Evolutionary conservation across 2,888 invertebrate genomes (phyloP).

Genomic region (Ferdinandea cuprea): DNA sequence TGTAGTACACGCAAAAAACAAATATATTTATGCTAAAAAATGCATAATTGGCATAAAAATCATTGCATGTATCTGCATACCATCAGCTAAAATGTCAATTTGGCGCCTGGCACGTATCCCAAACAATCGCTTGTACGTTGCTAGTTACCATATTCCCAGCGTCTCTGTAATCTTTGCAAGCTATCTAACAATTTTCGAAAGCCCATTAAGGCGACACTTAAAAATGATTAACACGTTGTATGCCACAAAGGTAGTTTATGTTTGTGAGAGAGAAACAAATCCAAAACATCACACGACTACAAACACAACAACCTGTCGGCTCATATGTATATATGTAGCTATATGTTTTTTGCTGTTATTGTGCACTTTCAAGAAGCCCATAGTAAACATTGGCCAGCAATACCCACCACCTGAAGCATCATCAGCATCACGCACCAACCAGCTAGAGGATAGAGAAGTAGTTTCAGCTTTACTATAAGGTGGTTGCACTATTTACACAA

Average conservation of each 20-base stretch:
- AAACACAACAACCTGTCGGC: constrained; percentile 59
- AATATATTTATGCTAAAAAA: neutral
- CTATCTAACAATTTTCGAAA: constrained; percentile 46
- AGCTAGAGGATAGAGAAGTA: constrained; percentile 29
- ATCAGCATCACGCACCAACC: constrained; percentile 58
- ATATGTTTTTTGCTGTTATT: constrained; percentile 17
- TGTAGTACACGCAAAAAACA: no score
- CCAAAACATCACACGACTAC: constrained; percentile 39
- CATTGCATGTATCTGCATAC: no score
- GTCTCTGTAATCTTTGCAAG: constrained; percentile 15
- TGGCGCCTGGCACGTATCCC: constrained; percentile 40
- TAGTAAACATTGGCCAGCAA: neutral
- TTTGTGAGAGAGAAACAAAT: neutral
- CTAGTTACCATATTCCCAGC: neutral
- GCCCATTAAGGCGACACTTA: constrained; percentile 56
- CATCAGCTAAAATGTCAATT: constrained; percentile 22
- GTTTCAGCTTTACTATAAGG: constrained; percentile 38
- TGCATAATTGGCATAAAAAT: constrained; percentile 20
- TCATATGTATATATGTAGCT: neutral
- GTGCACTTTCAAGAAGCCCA: constrained; percentile 25
- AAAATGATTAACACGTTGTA: constrained; percentile 64
- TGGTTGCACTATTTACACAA: constrained; percentile 72
- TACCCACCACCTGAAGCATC: constrained; percentile 47
- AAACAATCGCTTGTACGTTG: constrained; percentile 33
- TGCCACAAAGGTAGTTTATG: constrained; percentile 17